These are phyloP conservation scores for Corynorhinus townsendii DNA, from an alignment of 2,113 vertebrate species.

Conservation along the genomic window DNA sequence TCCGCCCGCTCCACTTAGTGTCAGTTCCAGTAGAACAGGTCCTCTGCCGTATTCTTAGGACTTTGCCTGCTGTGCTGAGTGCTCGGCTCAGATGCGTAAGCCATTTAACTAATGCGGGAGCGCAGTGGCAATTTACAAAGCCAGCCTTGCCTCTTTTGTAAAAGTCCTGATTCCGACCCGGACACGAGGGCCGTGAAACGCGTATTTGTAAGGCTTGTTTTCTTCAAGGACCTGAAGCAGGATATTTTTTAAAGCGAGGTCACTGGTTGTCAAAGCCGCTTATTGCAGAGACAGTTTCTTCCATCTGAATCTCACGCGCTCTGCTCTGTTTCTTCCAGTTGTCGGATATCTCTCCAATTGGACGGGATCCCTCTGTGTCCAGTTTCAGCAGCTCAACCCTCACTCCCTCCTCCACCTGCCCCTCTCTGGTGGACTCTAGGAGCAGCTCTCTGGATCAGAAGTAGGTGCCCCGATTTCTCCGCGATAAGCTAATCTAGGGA, in stretches of 20 bases:
- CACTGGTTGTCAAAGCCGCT: background rate
- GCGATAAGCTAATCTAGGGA: background rate
- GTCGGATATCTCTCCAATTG: slow-evolving; percentile 94
- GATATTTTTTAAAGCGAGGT: background rate
- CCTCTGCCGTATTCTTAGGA: background rate
- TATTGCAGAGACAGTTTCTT: too few relatives aligned
- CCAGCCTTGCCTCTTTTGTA: background rate
- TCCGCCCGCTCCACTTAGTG: background rate
- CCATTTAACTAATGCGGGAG: too few relatives aligned
- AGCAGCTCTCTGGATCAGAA: slow-evolving; percentile 93
- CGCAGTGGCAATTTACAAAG: background rate
- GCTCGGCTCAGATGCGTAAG: fast-evolving
- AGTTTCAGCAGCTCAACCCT: slow-evolving; percentile 98
- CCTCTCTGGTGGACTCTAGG: slow-evolving; percentile 92
- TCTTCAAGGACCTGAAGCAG: background rate
- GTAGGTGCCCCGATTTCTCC: slow-evolving; percentile 78
- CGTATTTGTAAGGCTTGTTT: background rate
- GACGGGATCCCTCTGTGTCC: slow-evolving; percentile 93
- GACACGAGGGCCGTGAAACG: background rate
- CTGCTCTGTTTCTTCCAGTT: slow-evolving; percentile 78
- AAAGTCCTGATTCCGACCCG: background rate
- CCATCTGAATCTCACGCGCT: background rate
- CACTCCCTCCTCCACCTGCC: slow-evolving; percentile 98
- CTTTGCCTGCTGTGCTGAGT: background rate
- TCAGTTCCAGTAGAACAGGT: background rate